Conservation (phyloP, 2,113 vertebrate genomes). For the Embiotoca jacksoni region DNA sequence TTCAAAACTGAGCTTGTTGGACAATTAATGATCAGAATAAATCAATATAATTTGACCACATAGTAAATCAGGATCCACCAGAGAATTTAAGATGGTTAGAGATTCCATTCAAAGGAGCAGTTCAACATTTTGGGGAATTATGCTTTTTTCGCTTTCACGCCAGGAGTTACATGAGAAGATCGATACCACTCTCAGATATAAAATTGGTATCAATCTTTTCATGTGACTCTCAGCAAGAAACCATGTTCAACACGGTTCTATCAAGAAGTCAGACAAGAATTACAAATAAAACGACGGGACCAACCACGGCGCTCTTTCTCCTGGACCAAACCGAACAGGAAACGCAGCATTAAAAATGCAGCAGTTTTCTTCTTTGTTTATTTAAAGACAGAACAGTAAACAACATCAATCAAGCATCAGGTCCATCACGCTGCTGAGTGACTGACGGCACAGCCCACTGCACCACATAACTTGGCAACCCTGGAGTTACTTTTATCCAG, state of each 20-base stretch:
- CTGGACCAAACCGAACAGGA: background rate
- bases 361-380: constrained; percentile 5
- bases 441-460: constrained; percentile 67
- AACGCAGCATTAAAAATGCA: background rate
- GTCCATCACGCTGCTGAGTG: constrained; percentile 60
- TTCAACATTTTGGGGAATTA: too few species aligned
- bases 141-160: too few species aligned
- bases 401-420: constrained; percentile 58
- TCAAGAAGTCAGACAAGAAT: background rate
- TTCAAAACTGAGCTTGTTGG: constrained; percentile 10
- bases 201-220: background rate
- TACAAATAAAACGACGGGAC: background rate
- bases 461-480: constrained; percentile 76
- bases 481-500: constrained; percentile 79
- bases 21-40: constrained; percentile 25
- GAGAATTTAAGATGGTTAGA: background rate
- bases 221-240: background rate
- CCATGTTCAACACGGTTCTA: background rate
- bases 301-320: background rate
- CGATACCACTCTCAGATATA: background rate
- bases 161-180: too few species aligned
- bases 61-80: background rate
- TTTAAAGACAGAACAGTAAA: constrained; percentile 36
- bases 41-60: background rate
- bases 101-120: too few species aligned